Evolutionary conservation across 2,888 invertebrate genomes (phyloP).

Genomic region (Antheraea assamensis): DNA sequence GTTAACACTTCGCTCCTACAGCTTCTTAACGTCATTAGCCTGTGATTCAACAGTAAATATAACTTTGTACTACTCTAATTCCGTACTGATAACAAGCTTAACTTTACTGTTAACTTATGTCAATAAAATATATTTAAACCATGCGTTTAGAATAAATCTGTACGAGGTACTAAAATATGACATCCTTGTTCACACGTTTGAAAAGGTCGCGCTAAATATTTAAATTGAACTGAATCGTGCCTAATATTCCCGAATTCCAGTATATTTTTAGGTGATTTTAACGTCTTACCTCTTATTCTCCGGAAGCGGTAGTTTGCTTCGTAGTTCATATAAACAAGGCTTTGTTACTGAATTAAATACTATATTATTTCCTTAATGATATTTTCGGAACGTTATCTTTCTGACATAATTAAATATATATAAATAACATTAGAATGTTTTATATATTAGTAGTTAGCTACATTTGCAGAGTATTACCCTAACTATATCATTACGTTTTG

Average conservation of each 20-base stretch:
- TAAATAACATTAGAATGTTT: neutral
- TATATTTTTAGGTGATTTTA: neutral
- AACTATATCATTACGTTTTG: too few species aligned
- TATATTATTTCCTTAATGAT: neutral
- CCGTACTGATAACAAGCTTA: neutral
- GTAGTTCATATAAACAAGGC: neutral
- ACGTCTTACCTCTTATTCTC: neutral
- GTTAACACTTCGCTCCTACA: constrained; percentile 2
- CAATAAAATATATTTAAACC: constrained; percentile 10
- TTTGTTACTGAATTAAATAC: neutral
- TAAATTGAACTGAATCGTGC: neutral
- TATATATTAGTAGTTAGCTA: too few species aligned
- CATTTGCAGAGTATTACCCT: too few species aligned
- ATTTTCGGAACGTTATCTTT: neutral
- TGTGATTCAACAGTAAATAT: neutral
- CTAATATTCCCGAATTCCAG: neutral
- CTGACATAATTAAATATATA: neutral
- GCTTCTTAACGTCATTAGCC: neutral
- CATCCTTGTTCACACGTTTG: constrained; percentile 15
- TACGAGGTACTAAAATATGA: constrained; percentile 14
- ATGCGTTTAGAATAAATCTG: constrained; percentile 7
- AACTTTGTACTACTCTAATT: neutral
- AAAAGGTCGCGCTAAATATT: constrained; percentile 9
- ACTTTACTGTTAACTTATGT: neutral
- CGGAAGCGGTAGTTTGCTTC: neutral